Percentiles rank a stretch among this genome's conserved stretches.
phyloP scores from a whole-genome alignment of 1,140 invertebrate species.

The Danaus melanippus region DNA sequence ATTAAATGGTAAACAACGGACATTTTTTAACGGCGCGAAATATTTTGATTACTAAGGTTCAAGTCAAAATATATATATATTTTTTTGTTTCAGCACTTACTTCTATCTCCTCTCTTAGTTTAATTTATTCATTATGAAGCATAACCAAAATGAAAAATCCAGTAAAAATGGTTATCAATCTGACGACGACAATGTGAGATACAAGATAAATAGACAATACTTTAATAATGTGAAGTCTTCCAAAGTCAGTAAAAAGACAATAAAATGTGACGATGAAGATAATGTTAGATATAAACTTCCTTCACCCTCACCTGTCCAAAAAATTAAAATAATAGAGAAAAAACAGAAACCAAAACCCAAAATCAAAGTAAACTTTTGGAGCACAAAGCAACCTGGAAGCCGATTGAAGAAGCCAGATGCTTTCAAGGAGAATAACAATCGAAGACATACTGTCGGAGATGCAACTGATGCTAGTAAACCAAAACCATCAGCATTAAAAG shows the following conservation, averaged over 20 bases:
- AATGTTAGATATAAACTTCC: slow-evolving; percentile 56
- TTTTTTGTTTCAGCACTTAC: no score
- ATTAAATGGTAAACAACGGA: no score
- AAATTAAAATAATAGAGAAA: slow-evolving; percentile 31
- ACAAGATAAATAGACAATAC: slow-evolving; percentile 52
- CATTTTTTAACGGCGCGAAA: no score
- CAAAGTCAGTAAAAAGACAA: slow-evolving; percentile 25
- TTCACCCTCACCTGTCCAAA: slow-evolving; percentile 19
- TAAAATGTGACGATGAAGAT: slow-evolving; percentile 44
- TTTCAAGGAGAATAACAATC: slow-evolving; percentile 29
- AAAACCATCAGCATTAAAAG: slow-evolving; percentile 45
- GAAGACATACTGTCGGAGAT: slow-evolving; percentile 41
- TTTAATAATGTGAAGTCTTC: slow-evolving; percentile 33
- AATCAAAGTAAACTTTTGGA: slow-evolving; percentile 68
- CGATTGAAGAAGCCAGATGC: slow-evolving; percentile 32
- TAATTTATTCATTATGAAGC: slow-evolving; percentile 36
- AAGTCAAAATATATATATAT: no score
- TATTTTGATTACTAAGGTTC: no score
- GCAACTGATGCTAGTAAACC: slow-evolving; percentile 29
- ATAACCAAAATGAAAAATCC: slow-evolving; percentile 28
- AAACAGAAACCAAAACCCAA: slow-evolving; percentile 55
- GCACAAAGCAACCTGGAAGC: slow-evolving; percentile 42
- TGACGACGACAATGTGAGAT: slow-evolving; percentile 57
- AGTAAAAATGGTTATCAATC: slow-evolving; percentile 47
- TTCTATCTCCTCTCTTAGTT: no score